phyloP scores from a whole-genome alignment of 2,797 vertebrate species.

The Neoniphon sammara region DNA sequence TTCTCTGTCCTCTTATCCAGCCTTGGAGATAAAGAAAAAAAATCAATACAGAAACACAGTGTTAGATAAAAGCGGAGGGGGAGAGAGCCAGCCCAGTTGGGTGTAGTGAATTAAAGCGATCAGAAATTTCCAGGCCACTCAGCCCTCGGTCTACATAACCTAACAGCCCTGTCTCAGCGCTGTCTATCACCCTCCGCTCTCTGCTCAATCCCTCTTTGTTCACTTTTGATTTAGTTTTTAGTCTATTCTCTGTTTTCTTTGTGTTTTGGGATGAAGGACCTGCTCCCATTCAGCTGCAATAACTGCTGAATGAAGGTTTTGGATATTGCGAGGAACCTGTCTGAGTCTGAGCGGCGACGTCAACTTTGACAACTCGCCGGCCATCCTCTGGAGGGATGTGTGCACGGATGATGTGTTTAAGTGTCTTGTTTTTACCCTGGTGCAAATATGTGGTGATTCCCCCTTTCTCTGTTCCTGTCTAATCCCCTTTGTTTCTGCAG shows the following conservation, averaged over 20 bases:
- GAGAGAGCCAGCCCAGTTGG: slow-evolving; percentile 80
- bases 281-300: slow-evolving; percentile 65
- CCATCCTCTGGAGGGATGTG: slow-evolving; percentile 11
- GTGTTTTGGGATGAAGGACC: slow-evolving; percentile 76
- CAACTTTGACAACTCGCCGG: slow-evolving; percentile 31
- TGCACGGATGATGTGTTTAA: slow-evolving; percentile 3
- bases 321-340: slow-evolving; percentile 61
- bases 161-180: slow-evolving; percentile 88
- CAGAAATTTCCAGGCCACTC: slow-evolving; percentile 91
- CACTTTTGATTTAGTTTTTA: slow-evolving; percentile 70
- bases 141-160: slow-evolving; percentile 86
- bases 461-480: neutral
- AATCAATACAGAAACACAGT: slow-evolving; percentile 96
- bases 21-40: slow-evolving; percentile 93
- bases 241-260: slow-evolving; percentile 70
- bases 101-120: slow-evolving; percentile 96
- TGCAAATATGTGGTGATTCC: slow-evolving; percentile 6
- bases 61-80: slow-evolving; percentile 90
- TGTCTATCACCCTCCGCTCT: slow-evolving; percentile 82
- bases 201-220: slow-evolving; percentile 71
- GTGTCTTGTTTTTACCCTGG: slow-evolving; percentile 42
- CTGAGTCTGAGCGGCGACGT: slow-evolving; percentile 50
- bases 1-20: slow-evolving; percentile 95
- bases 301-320: slow-evolving; percentile 75
- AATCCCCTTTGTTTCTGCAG: neutral